Percentiles rank a stretch among this genome's conserved stretches.
These are phyloP conservation scores for Sprattus sprattus DNA, from an alignment of 2,113 vertebrate genomes.

Conservation along the genomic window DNA sequence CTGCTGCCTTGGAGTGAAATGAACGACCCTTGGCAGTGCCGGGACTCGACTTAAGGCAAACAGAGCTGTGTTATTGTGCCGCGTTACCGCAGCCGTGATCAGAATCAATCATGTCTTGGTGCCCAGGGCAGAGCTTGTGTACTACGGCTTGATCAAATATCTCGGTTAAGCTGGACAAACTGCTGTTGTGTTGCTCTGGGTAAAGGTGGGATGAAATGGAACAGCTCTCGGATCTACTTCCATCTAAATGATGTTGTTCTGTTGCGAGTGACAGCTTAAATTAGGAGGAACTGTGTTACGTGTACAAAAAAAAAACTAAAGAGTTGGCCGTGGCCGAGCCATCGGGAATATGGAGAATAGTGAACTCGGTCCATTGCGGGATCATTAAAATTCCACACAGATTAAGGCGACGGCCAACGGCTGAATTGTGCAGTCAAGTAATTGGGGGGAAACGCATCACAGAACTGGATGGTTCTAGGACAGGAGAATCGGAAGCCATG, in stretches of 20 bases:
- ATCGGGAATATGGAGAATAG: background rate
- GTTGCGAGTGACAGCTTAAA: background rate
- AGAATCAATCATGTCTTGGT: background rate
- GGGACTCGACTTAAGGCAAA: background rate
- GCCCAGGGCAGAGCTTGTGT: background rate
- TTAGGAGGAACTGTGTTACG: background rate
- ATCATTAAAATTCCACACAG: conserved; percentile 10
- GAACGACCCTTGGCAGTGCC: background rate
- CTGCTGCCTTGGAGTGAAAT: background rate
- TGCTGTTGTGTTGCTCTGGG: conserved; percentile 1
- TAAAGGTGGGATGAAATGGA: background rate
- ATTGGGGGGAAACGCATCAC: background rate
- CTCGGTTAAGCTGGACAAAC: background rate
- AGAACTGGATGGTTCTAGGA: background rate
- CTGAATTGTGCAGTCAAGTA: background rate
- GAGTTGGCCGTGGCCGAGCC: background rate
- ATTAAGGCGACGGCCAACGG: background rate
- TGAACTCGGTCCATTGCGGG: background rate
- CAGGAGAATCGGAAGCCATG: background rate
- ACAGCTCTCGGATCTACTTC: background rate
- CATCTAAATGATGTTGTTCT: background rate
- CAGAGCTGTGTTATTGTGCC: background rate
- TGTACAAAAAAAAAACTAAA: background rate
- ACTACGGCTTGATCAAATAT: conserved; percentile 19
- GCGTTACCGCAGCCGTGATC: background rate